Evolutionary conservation across 92 coral and sea anemone genomes (phyloP).

Genomic region (Porites divaricata): DNA sequence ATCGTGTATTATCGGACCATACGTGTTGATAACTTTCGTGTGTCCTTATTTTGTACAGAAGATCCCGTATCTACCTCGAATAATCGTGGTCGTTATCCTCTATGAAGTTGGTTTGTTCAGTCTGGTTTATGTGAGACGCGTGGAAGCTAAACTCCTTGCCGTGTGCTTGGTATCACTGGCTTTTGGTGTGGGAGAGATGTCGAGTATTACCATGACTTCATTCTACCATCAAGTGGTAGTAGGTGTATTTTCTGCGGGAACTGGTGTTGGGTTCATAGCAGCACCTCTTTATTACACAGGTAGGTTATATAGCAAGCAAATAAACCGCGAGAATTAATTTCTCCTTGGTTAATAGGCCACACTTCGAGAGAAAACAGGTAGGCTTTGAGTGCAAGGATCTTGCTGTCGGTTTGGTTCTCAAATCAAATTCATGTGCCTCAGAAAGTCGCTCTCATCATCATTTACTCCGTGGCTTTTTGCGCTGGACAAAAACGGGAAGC

Average conservation of each 20-base stretch:
- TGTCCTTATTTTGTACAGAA: constrained; percentile 62
- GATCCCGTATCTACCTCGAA: constrained; percentile 56
- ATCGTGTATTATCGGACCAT: constrained; percentile 58
- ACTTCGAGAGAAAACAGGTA: too few relatives aligned
- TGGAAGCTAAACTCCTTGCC: constrained; percentile 45
- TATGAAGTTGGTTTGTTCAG: constrained; percentile 47
- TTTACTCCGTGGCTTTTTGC: too few relatives aligned
- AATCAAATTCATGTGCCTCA: too few relatives aligned
- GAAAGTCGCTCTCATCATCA: too few relatives aligned
- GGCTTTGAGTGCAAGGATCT: too few relatives aligned
- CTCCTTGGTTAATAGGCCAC: not conserved
- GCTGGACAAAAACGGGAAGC: too few relatives aligned
- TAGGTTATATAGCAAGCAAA: not conserved
- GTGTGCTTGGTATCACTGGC: constrained; percentile 59
- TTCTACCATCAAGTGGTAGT: constrained; percentile 47
- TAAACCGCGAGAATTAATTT: not conserved
- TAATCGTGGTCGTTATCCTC: constrained; percentile 33
- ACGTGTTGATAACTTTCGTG: constrained; percentile 38
- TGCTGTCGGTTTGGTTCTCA: too few relatives aligned
- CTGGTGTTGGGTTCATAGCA: constrained; percentile 59
- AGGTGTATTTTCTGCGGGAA: constrained; percentile 57
- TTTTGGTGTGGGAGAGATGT: constrained; percentile 65
- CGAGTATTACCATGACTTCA: constrained; percentile 62
- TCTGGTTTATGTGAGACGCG: constrained; percentile 35
- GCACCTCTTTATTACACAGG: constrained; percentile 70